Base-by-base conservation (phyloP, 2,888 invertebrate genomes). In the Drosophila tripunctata region DNA sequence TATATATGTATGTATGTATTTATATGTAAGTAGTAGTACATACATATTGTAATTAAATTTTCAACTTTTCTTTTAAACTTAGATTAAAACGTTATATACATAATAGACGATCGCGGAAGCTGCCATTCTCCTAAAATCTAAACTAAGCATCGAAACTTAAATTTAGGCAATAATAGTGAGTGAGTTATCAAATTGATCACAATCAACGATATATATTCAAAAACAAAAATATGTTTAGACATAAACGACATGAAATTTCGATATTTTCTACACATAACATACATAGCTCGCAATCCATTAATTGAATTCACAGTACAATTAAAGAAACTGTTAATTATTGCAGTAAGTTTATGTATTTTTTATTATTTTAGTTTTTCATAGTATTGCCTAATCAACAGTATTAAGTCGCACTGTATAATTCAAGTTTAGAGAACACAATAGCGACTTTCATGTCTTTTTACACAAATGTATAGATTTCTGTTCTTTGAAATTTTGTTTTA, bases 61-160 rank as follows among this genome's bases (percentile, higher is more conserved):
- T 14, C 24, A 82, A 75, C 65, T 70, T 65, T 35, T 19, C 51
- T 56, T n/a, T n/a, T 55, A 55, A 31, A 35, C 58, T 62, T 70
- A 69, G 35, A 64, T 57, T 78, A 72, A 78, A 82, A 79, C 73
- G 22, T 85, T 85, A 80, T 80, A 67, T 80, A 85, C 79, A 80
- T 73, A 82, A 79, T 65, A 65, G 54, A 56, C 30, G 68, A 75
- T 58, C 72, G 76, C 72, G 78, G 60, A 68, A 75, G 72, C 76
- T 58, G 58, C 47, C 57, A 76, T 61, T 56, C 45, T 61, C 47
- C 61, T 63, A 45, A 47, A 72, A 67, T 61, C 47, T 61, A 54
- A 51, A 64, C 60, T 50, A 47, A 67, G 72, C 56, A 72, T 63
- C 24, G 22, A 41, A 75, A 72, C 68, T 78, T 79, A 79, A 78